Percentiles rank a stretch among this genome's conserved stretches.
phyloP scores from a whole-genome alignment of 2,888 invertebrate species.

The Mesorhabditis belari region DNA sequence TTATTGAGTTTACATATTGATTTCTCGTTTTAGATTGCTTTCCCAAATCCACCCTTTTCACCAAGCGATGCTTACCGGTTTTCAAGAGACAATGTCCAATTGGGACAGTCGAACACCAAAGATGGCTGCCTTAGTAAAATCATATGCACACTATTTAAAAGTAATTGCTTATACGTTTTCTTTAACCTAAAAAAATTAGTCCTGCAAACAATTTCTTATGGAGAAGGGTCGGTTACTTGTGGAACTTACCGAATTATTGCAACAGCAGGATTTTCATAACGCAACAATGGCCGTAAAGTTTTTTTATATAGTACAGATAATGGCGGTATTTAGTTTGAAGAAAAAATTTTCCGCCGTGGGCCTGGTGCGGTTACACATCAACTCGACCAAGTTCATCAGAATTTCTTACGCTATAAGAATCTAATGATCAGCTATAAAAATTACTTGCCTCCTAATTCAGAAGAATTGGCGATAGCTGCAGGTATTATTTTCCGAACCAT shows the following conservation, averaged over 20 bases:
- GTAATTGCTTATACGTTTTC: too few relatives aligned
- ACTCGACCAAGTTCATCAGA: slow-evolving; percentile 40
- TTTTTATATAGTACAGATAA: background rate
- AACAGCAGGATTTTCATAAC: slow-evolving; percentile 45
- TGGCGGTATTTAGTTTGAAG: slow-evolving; percentile 25
- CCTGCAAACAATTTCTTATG: slow-evolving; percentile 32
- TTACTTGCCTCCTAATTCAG: slow-evolving; percentile 17
- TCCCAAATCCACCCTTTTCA: slow-evolving; percentile 17
- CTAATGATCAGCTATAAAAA: slow-evolving; percentile 42
- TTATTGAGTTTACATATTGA: background rate
- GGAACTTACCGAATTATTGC: slow-evolving; percentile 25
- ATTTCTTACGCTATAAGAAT: slow-evolving; percentile 36
- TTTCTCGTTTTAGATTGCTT: slow-evolving; percentile 18
- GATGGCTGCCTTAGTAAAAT: slow-evolving; percentile 28
- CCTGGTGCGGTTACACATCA: slow-evolving; percentile 36
- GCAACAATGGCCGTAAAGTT: slow-evolving; percentile 31
- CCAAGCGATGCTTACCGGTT: slow-evolving; percentile 17
- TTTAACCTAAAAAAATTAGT: slow-evolving; percentile 2
- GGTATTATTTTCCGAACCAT: background rate
- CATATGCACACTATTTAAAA: slow-evolving; percentile 41
- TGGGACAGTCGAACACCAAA: slow-evolving; percentile 22
- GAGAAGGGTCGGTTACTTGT: slow-evolving; percentile 33
- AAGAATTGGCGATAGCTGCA: slow-evolving; percentile 12
- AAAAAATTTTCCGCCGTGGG: slow-evolving; percentile 29
- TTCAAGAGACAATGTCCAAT: slow-evolving; percentile 10